Percentiles rank a stretch among this genome's conserved stretches.
Evolutionary conservation across 1,140 invertebrate species (phyloP).

Genomic region (Bombus confusus): DNA sequence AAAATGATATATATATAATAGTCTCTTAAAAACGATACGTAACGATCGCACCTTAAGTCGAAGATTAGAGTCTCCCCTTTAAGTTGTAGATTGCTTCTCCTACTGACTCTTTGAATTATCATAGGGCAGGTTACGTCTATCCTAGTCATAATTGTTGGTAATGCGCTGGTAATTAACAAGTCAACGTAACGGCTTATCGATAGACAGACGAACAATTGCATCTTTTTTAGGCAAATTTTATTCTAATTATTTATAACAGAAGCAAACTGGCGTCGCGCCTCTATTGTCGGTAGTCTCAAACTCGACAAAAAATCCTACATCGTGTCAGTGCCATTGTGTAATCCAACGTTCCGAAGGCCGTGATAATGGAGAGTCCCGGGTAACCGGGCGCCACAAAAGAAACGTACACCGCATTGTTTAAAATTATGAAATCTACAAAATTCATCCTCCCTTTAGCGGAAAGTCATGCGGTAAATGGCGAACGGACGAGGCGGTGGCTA

Average conservation of each 20-base stretch:
- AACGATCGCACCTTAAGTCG: too few species aligned
- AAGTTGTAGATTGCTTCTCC: too few species aligned
- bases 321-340: background rate
- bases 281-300: background rate
- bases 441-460: conserved; percentile 2
- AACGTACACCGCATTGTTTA: conserved; percentile 18
- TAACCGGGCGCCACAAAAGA: conserved; percentile 9
- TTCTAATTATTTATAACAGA: background rate
- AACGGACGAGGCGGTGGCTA: background rate
- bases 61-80: too few species aligned
- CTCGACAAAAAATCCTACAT: background rate
- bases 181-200: background rate
- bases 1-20: too few species aligned
- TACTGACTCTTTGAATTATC: background rate
- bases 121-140: background rate
- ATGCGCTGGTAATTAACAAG: background rate
- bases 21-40: background rate
- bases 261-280: background rate
- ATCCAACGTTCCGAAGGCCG: conserved; percentile 1
- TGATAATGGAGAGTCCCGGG: conserved; percentile 11
- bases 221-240: background rate
- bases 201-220: background rate
- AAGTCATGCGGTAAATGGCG: conserved; percentile 36
- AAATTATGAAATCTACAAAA: conserved; percentile 22
- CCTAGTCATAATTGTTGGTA: background rate